Evolutionary conservation across 2,113 vertebrate species (phyloP).

Genomic region (Oreamnos americanus): DNA sequence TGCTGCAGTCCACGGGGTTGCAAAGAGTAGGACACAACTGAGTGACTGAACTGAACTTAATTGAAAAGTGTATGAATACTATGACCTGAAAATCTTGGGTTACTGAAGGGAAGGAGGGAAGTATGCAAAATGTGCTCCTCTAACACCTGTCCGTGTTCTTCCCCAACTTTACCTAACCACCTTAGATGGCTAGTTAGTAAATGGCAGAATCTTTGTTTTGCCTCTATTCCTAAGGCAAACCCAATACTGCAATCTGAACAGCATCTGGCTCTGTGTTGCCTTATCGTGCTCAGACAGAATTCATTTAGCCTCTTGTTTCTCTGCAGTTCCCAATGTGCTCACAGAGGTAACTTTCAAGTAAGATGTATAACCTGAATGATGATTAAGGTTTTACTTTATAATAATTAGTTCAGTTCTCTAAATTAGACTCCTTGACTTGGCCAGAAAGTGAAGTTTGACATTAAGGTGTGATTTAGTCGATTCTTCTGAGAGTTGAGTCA

Average conservation of each 20-base stretch:
- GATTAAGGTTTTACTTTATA: background rate
- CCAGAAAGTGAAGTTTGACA: background rate
- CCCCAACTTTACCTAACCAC: background rate
- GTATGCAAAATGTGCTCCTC: background rate
- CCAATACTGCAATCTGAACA: background rate
- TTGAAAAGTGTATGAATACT: background rate
- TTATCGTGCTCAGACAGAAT: background rate
- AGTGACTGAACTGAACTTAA: background rate
- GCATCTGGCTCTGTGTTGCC: background rate
- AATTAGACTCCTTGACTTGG: background rate
- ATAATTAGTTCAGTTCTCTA: background rate
- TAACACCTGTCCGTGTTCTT: fast-evolving
- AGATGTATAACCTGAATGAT: background rate
- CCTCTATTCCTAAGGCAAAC: background rate
- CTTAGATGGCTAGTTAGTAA: background rate
- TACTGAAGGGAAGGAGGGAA: background rate
- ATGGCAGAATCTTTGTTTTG: background rate
- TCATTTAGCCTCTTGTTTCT: background rate
- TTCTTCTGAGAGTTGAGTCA: background rate
- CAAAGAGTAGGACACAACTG: fast-evolving
- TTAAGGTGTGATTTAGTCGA: background rate
- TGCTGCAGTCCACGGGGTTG: background rate
- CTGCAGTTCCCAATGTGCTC: background rate
- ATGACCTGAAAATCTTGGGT: background rate
- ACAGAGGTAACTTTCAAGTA: background rate